Conservation (phyloP, 1,140 invertebrate species). For the Belonocnema kinseyi region DNA sequence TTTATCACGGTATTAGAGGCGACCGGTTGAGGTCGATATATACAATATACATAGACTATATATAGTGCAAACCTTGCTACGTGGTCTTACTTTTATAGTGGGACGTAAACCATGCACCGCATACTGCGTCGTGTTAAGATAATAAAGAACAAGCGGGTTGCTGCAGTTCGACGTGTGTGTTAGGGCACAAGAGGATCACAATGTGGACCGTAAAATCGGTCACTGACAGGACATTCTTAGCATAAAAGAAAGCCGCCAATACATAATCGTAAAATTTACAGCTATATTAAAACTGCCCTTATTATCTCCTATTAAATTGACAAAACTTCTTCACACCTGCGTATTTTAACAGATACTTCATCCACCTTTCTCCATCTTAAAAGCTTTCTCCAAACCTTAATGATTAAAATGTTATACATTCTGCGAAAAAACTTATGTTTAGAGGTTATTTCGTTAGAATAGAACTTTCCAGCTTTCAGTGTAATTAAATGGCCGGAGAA, state of each 20-base stretch:
- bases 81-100: conserved; percentile 67
- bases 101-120: conserved; percentile 67
- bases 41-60: conserved; percentile 49
- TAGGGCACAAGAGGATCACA: conserved; percentile 40
- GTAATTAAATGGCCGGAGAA: too few species aligned
- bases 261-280: conserved; percentile 58
- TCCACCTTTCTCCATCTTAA: too few species aligned
- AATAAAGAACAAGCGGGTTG: conserved; percentile 61
- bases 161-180: conserved; percentile 44
- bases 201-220: conserved; percentile 55
- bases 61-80: conserved; percentile 50
- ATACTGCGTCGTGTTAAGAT: conserved; percentile 64
- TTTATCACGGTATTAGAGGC: conserved; percentile 64
- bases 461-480: too few species aligned
- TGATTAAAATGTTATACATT: too few species aligned
- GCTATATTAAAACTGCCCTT: conserved; percentile 36
- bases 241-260: conserved; percentile 59
- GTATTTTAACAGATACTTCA: too few species aligned
- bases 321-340: too few species aligned
- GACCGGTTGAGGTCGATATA: conserved; percentile 58
- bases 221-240: conserved; percentile 57
- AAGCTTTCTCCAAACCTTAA: too few species aligned
- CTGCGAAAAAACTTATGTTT: too few species aligned
- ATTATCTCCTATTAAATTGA: not conserved
- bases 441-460: too few species aligned